phyloP scores from a whole-genome alignment of 2,113 vertebrate genomes.

The Urocolius indicus region DNA sequence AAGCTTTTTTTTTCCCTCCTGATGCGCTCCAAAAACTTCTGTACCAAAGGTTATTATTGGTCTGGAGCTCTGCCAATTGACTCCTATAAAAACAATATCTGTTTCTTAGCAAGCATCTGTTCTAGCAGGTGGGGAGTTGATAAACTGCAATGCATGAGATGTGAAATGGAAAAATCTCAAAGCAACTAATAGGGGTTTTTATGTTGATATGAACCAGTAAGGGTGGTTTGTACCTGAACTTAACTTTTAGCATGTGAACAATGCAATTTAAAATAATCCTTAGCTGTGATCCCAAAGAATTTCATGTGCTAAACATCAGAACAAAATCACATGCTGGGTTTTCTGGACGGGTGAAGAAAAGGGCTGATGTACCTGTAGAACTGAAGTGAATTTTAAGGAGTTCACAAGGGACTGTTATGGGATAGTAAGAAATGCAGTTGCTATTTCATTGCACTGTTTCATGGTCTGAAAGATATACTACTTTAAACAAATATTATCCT shows the following conservation, averaged over 20 bases:
- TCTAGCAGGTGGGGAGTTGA: slow-evolving; percentile 52
- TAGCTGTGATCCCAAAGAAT: not conserved
- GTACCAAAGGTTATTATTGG: slow-evolving; percentile 21
- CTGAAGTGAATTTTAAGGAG: not conserved
- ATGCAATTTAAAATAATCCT: not conserved
- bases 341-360: not conserved
- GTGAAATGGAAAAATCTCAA: slow-evolving; percentile 45
- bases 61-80: slow-evolving; percentile 23
- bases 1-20: slow-evolving; percentile 10
- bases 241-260: not conserved
- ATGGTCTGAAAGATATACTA: not conserved
- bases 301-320: not conserved
- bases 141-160: slow-evolving; percentile 18
- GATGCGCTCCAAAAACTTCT: slow-evolving; percentile 37
- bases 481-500: not conserved
- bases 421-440: not conserved
- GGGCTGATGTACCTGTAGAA: not conserved
- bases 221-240: not conserved
- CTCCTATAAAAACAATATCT: slow-evolving; percentile 27
- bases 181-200: slow-evolving; percentile 2
- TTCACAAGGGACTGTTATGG: not conserved
- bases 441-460: not conserved
- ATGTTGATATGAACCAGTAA: not conserved
- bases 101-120: slow-evolving; percentile 53
- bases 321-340: not conserved